Conservation (phyloP, 2,113 vertebrate genomes). For the Herpetotheres cachinnans region DNA sequence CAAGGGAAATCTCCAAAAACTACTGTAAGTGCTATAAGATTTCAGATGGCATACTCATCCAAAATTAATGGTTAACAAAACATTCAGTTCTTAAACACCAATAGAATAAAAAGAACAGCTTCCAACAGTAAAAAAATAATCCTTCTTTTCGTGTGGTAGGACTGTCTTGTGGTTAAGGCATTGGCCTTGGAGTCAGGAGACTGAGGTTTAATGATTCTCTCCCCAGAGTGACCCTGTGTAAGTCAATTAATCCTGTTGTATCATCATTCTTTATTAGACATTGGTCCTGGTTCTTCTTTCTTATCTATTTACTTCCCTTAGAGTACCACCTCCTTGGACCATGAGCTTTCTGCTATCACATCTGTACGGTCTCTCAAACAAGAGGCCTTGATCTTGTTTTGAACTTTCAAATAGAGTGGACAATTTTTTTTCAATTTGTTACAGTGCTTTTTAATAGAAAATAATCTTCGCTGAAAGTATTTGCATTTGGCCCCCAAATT, state of each 20-base stretch:
- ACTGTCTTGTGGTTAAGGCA: neutral
- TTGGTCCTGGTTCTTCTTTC: neutral
- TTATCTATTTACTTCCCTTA: neutral
- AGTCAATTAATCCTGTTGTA: neutral
- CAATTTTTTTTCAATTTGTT: neutral
- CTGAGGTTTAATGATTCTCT: neutral
- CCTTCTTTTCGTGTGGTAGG: neutral
- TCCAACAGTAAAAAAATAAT: neutral
- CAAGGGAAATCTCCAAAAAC: slow-evolving; percentile 49
- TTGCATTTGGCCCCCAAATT: neutral
- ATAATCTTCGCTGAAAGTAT: neutral
- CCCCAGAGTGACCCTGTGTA: neutral
- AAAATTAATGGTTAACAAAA: slow-evolving; percentile 35
- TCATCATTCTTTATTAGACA: neutral
- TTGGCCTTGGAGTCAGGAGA: neutral
- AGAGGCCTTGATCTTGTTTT: neutral
- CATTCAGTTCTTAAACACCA: neutral
- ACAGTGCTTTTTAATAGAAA: neutral
- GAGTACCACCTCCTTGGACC: neutral
- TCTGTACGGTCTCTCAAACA: neutral
- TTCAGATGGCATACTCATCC: slow-evolving; percentile 23
- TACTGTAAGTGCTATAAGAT: slow-evolving; percentile 40
- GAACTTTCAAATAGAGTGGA: neutral
- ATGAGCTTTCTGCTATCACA: neutral
- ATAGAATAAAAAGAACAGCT: neutral